Evolutionary conservation across 2,797 vertebrate species (phyloP).

Genomic region (Pteronotus mesoamericanus): DNA sequence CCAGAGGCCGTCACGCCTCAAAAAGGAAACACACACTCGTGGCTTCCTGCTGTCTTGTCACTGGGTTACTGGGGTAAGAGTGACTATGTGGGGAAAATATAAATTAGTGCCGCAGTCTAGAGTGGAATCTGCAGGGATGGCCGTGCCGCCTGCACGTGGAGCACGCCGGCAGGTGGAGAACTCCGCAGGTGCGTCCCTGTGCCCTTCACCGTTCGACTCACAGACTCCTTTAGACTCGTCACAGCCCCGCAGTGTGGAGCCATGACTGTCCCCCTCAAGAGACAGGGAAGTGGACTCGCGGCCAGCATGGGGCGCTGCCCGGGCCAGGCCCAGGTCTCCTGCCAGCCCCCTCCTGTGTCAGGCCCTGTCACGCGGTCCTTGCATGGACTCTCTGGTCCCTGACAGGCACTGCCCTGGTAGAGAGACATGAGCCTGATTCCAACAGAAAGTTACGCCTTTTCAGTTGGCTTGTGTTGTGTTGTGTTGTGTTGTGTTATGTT

Average conservation of each 20-base stretch:
- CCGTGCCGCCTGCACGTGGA: background rate
- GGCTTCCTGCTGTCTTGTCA: background rate
- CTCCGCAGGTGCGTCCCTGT: background rate
- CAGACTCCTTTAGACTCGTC: background rate
- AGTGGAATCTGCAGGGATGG: background rate
- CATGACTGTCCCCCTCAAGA: background rate
- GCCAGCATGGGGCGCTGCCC: background rate
- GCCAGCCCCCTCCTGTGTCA: background rate
- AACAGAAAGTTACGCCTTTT: background rate
- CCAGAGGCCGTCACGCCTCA: background rate
- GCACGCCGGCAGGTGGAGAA: too few species aligned
- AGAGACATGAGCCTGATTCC: background rate
- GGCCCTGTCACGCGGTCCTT: background rate
- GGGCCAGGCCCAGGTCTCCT: background rate
- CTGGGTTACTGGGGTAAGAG: background rate
- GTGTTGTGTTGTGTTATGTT: too few species aligned
- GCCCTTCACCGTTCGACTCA: background rate
- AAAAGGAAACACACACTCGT: too few species aligned
- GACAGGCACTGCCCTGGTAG: background rate
- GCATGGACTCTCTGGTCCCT: background rate
- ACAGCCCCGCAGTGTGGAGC: background rate
- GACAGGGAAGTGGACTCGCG: background rate
- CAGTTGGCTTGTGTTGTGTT: too few species aligned
- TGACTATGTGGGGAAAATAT: background rate
- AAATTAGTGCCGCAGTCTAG: background rate